Percentiles rank a stretch among this genome's conserved stretches.
Evolutionary conservation across 2,888 invertebrate species (phyloP).

Genomic region (Limenitis camilla): DNA sequence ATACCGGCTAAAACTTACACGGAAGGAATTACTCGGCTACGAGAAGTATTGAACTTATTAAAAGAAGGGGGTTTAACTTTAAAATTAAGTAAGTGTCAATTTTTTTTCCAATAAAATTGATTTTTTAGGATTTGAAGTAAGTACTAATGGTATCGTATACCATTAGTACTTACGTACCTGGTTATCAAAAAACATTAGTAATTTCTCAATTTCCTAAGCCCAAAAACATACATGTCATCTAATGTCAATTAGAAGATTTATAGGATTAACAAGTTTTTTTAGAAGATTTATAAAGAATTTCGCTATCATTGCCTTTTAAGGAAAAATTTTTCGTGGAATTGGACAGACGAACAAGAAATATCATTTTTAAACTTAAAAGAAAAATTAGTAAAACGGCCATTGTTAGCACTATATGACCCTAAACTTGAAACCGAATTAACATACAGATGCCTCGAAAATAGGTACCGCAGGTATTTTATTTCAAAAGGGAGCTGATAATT

Average conservation of each 20-base stretch:
- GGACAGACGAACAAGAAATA: too few species aligned
- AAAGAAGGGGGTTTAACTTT: not conserved
- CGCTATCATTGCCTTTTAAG: conserved; percentile 21
- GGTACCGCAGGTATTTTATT: conserved; percentile 10
- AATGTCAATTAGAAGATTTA: too few species aligned
- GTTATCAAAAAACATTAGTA: not conserved
- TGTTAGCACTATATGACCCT: too few species aligned
- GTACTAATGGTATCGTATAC: not conserved
- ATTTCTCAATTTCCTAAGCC: too few species aligned
- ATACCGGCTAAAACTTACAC: not conserved
- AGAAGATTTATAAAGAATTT: conserved; percentile 29
- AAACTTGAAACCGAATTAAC: conserved; percentile 22
- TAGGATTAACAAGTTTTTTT: conserved; percentile 26
- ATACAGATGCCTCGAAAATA: conserved; percentile 20
- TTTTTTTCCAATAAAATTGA: conserved; percentile 12
- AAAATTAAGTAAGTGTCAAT: not conserved
- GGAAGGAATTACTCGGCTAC: conserved; percentile 1
- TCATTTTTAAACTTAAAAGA: too few species aligned
- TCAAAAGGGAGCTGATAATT: too few species aligned
- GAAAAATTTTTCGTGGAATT: too few species aligned
- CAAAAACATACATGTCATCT: too few species aligned
- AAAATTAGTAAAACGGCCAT: too few species aligned
- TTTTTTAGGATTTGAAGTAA: conserved; percentile 2
- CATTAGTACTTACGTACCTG: too few species aligned
- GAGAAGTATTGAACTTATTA: not conserved